A percentile compares a stretch with the other conserved stretches of the same genome.
Evolutionary conservation across 2,888 invertebrate genomes (phyloP).

Genomic region (Aporophyla lueneburgensis): DNA sequence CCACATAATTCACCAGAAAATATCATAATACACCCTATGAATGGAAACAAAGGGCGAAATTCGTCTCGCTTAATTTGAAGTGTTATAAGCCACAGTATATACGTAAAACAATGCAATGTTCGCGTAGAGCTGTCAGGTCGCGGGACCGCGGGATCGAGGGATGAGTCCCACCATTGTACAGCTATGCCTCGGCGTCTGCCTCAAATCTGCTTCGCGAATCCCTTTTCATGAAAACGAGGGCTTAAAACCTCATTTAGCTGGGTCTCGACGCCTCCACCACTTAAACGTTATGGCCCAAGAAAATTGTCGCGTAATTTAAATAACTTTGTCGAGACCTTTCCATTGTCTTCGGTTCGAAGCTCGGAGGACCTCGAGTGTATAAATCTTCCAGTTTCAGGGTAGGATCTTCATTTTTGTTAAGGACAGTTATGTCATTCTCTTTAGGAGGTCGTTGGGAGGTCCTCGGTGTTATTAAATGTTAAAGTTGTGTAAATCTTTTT

Average conservation of each 20-base stretch:
- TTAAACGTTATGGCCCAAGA: constrained; percentile 85
- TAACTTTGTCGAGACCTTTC: constrained; percentile 83
- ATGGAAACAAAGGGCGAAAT: constrained; percentile 74
- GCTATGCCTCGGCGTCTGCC: constrained; percentile 75
- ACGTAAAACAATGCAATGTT: constrained; percentile 87
- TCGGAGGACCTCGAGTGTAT: constrained; percentile 79
- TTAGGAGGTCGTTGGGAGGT: constrained; percentile 61
- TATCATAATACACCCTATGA: constrained; percentile 53
- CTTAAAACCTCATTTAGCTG: constrained; percentile 89
- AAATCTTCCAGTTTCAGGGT: constrained; percentile 78
- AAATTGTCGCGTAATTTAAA: constrained; percentile 89
- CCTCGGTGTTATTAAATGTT: constrained; percentile 70
- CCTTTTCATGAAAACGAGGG: constrained; percentile 84
- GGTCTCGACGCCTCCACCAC: constrained; percentile 83
- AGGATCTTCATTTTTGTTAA: constrained; percentile 77
- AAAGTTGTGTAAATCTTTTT: constrained; percentile 65
- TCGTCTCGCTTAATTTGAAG: constrained; percentile 82
- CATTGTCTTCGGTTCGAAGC: constrained; percentile 82
- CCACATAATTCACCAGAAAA: constrained; percentile 43
- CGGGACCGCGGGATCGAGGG: constrained; percentile 64
- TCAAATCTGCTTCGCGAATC: constrained; percentile 87
- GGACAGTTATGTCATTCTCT: constrained; percentile 70
- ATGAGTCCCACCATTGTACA: constrained; percentile 82
- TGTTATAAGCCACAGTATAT: constrained; percentile 82
- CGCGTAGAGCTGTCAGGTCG: constrained; percentile 74